These are phyloP conservation scores for Pempheris klunzingeri DNA, from an alignment of 2,797 vertebrate genomes.

Conservation along the genomic window DNA sequence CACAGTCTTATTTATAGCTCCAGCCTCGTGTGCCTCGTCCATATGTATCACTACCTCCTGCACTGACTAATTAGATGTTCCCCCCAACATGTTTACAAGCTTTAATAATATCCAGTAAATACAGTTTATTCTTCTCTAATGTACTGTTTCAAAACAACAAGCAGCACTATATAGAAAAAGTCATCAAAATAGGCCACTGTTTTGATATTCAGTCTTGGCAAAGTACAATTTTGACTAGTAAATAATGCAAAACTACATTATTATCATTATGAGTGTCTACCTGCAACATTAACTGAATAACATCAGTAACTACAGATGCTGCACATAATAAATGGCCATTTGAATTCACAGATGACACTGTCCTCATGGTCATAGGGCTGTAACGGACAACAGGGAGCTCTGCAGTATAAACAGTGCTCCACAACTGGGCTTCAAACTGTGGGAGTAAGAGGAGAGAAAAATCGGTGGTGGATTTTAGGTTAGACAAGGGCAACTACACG, in stretches of 20 bases:
- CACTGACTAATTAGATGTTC: slow-evolving; percentile 44
- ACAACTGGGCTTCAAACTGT: slow-evolving; percentile 12
- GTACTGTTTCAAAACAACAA: not conserved
- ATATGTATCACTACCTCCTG: slow-evolving; percentile 20
- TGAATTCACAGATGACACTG: slow-evolving; percentile 4
- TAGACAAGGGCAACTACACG: slow-evolving; percentile 40
- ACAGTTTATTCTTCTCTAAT: not conserved
- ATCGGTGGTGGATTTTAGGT: slow-evolving; percentile 44
- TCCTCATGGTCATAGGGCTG: not conserved
- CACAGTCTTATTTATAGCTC: slow-evolving; percentile 63
- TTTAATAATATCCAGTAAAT: slow-evolving; percentile 22
- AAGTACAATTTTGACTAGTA: too few species aligned
- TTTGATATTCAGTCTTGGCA: too few species aligned
- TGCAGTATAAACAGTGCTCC: not conserved
- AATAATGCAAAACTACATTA: too few species aligned
- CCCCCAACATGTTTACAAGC: slow-evolving; percentile 39
- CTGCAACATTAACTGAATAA: too few species aligned
- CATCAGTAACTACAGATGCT: not conserved
- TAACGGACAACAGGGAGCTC: slow-evolving; percentile 12
- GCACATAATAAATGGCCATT: not conserved
- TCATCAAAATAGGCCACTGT: not conserved
- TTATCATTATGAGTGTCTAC: too few species aligned
- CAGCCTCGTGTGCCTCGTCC: slow-evolving; percentile 41
- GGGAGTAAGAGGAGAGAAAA: slow-evolving; percentile 17
- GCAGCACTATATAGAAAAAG: not conserved